Percentiles rank a stretch among this genome's conserved stretches.
These are phyloP conservation scores for Neodiprion lecontei DNA, from an alignment of 1,140 invertebrate species.

Conservation along the genomic window DNA sequence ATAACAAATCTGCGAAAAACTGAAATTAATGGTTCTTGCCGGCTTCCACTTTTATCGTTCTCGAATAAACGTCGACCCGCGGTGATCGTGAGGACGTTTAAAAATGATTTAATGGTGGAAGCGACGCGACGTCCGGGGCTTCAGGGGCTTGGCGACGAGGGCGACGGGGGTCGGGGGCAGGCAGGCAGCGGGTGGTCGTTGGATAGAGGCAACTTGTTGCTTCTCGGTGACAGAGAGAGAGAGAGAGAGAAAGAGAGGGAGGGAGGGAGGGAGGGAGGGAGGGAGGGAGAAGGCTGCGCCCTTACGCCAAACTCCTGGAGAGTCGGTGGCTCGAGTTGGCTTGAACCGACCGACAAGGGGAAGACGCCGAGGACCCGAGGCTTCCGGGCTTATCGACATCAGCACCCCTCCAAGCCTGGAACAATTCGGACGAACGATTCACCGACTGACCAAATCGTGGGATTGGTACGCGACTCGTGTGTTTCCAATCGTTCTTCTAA, in stretches of 20 bases:
- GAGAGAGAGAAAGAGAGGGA: conserved; percentile 22
- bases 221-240: conserved; percentile 16
- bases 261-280: conserved; percentile 17
- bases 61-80: conserved; percentile 40
- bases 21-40: conserved; percentile 15
- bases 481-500: too few species aligned
- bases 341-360: too few species aligned
- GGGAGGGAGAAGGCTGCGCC: not conserved
- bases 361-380: too few species aligned
- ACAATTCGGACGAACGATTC: too few species aligned
- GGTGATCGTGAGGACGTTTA: conserved; percentile 43
- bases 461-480: too few species aligned
- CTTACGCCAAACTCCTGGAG: conserved; percentile 6
- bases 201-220: conserved; percentile 49
- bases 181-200: conserved; percentile 25
- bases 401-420: not conserved
- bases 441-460: too few species aligned
- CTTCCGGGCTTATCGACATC: not conserved
- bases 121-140: not conserved
- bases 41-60: conserved; percentile 33
- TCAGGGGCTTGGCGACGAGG: not conserved
- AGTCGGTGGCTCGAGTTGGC: not conserved
- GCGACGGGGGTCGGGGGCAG: not conserved
- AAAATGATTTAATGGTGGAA: conserved; percentile 46
- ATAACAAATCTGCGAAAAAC: not conserved